These are phyloP conservation scores for Poecilia latipinna DNA, from an alignment of 2,113 vertebrate species.

Conservation along the genomic window DNA sequence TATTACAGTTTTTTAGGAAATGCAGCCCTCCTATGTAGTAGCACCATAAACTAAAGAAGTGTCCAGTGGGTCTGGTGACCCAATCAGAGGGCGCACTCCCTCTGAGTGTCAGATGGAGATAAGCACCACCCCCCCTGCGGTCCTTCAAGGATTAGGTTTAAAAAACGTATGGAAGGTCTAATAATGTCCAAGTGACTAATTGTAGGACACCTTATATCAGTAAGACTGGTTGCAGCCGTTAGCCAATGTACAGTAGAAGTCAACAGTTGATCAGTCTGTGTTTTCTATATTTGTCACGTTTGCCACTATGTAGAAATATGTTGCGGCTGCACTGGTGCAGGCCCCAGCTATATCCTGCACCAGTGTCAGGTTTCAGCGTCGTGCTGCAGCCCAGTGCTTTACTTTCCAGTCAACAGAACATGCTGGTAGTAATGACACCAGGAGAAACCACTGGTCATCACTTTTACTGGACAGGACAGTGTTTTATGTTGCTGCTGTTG, in stretches of 20 bases:
- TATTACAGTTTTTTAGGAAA: neutral
- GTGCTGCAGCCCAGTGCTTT: slow-evolving; percentile 32
- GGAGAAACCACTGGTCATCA: slow-evolving; percentile 9
- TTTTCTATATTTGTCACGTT: slow-evolving; percentile 71
- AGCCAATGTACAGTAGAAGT: slow-evolving; percentile 26
- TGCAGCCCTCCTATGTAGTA: neutral
- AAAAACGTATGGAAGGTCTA: neutral
- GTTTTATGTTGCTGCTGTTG: neutral
- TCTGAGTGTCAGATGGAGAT: neutral
- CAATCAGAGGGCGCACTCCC: no score
- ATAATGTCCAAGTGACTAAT: neutral
- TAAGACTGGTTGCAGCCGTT: slow-evolving; percentile 34
- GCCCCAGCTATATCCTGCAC: slow-evolving; percentile 21
- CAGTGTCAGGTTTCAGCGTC: slow-evolving; percentile 64
- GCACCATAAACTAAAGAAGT: neutral
- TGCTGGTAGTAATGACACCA: slow-evolving; percentile 25
- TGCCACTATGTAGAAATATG: slow-evolving; percentile 53
- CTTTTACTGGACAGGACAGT: neutral
- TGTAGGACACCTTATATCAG: neutral
- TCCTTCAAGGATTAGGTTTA: neutral
- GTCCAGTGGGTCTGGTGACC: neutral
- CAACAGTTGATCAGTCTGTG: slow-evolving; percentile 42
- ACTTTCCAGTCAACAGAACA: slow-evolving; percentile 30
- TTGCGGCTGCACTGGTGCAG: slow-evolving; percentile 26
- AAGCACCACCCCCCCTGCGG: neutral